phyloP scores from a whole-genome alignment of 2,888 invertebrate genomes.

The Agrotis clavis region DNA sequence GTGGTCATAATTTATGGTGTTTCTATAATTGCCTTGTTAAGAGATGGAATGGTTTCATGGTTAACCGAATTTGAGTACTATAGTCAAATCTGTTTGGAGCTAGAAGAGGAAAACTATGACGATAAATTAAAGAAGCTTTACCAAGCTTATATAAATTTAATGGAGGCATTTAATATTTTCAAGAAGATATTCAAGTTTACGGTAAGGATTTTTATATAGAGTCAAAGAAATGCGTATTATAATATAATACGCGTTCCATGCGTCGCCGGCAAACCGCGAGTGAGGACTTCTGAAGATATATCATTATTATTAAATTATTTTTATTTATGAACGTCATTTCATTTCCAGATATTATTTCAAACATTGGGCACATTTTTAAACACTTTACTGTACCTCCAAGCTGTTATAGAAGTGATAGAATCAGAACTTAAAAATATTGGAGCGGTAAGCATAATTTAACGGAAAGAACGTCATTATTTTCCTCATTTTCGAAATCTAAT shows the following conservation, averaged over 20 bases:
- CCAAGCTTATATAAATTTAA: slow-evolving; percentile 29
- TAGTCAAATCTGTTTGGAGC: background rate
- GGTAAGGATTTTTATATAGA: slow-evolving; percentile 13
- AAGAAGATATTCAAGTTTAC: slow-evolving; percentile 36
- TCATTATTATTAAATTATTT: too few species aligned
- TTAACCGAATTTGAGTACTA: slow-evolving; percentile 12
- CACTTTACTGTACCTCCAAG: slow-evolving; percentile 21
- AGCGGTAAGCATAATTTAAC: too few species aligned
- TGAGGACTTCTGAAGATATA: too few species aligned
- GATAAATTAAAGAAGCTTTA: slow-evolving; percentile 17
- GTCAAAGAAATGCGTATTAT: too few species aligned
- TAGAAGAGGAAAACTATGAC: slow-evolving; percentile 14
- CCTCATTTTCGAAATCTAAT: background rate
- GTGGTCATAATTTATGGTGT: slow-evolving; percentile 12
- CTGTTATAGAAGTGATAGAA: slow-evolving; percentile 8
- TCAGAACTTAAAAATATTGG: background rate
- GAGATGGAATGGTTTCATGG: slow-evolving; percentile 26
- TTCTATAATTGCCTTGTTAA: slow-evolving; percentile 10
- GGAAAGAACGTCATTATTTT: too few species aligned
- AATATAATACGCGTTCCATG: too few species aligned
- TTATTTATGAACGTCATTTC: background rate
- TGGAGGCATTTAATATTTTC: slow-evolving; percentile 37
- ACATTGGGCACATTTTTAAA: slow-evolving; percentile 20
- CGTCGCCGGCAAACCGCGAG: too few species aligned
- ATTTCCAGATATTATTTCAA: slow-evolving; percentile 25